Evolutionary conservation across 2,888 invertebrate genomes (phyloP), one percentile per base, ranked within the genome.

Genomic region (Mythimna albipuncta): DNA sequence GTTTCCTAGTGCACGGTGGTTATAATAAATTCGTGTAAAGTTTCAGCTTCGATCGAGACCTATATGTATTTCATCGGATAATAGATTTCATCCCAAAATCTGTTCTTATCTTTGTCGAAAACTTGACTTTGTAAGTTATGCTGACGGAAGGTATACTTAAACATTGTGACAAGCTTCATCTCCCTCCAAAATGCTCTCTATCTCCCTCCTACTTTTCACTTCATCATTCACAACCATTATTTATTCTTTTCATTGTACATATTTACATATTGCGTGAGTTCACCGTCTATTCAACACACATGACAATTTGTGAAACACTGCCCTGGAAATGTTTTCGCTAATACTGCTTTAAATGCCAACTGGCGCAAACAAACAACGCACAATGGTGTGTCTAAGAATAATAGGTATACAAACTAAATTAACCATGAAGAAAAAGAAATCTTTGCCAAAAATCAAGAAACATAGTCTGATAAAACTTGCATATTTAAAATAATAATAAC

Each of bases 341-440:
- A 86, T 86, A 87, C 86, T 86, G 87, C 75, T 75, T 79, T 79
- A 81, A 83, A 87, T 81, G 87, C 87, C 74, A 81, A 63, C 21
- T 62, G 61, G 77, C 70, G 57, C 71, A 64, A 61, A 72, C 47
- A 66, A 64, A 57, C 11, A 41, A 19, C n/a, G 70, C 79, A 64
- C 72, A 76, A 57, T 44, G 69, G 16, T 64, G 50, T 63, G 57
- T 62, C 54, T 70, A 58, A 72, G 16, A 71, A 64, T 54, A 75
- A 64, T 47, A 64, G 62, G 52, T 57, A 66, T 66, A 66, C 64
- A 52, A 68, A 69, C 63, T 59, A 64, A 21, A 35, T 58, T 44
- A 63, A 68, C 9, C 44, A 69, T 21, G 58, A 66, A 66, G 10
- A 69, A 69, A 50, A 63, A 65, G 11, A 58, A 82, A 63, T 57